Evolutionary conservation across 2,113 vertebrate species (phyloP), one percentile per base, ranked within the genome.

Genomic region (Piaya cayana): DNA sequence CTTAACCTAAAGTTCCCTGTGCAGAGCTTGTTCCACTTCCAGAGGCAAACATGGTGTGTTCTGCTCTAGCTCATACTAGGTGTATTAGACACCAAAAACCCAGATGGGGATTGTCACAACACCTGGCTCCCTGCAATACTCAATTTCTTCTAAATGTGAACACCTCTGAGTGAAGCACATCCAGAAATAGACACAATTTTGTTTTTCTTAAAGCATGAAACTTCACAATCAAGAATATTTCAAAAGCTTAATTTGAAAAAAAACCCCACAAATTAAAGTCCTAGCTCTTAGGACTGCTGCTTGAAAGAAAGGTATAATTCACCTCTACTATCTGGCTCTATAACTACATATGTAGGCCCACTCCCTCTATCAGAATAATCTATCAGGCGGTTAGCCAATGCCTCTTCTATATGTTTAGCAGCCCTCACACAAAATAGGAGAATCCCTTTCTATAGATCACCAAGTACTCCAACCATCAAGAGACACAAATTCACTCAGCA

Each of bases 181-280:
- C 63, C 12, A 90, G 85, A 92, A 86, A 84, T 6, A 91, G 39
- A 78, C 32, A 32, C 16, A 13, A 10, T 34, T 81, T 82, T 91
- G 39, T 83, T 62, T 74, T 93, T 80, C 85, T 94, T 93, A 82
- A 94, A 97, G 53, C 71, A 91, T 20, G 14, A 72, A 91, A 90
- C 43, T 93, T 47, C 85, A 89, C 78, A 96, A 95, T 83, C 74
- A 95, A 90, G 77, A 80, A 71, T 77, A 96, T 88, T 96, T 95
- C 84, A 96, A 92, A 96, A 91, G 59, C 63, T 96, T 93, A 83
- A 91, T 92, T 92, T 96, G 71, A 74, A 96, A 90, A 91, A 96
- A 97, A 86, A 45, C 16, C 18, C 16, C 42, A 94, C 63, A 96
- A 95, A 88, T 23, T 8, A 90, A 96, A 96, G 89, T 92, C 64